Base-by-base conservation (phyloP, 2,888 invertebrate genomes). In the Drosophila anomelani region DNA sequence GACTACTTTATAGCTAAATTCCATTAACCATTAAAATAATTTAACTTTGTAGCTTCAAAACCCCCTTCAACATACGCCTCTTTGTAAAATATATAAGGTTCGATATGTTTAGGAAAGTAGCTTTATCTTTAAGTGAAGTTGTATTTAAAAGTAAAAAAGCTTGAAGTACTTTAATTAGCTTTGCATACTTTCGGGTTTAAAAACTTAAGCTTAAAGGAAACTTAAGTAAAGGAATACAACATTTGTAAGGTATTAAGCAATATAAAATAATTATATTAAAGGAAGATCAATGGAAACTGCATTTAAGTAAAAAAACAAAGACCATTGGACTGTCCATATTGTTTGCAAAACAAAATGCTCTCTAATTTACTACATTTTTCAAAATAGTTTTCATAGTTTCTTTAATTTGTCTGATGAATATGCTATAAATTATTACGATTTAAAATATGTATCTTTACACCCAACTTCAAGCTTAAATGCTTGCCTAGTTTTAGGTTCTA, bases 151-250 rank as follows among this genome's bases (percentile, higher is more conserved):
- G n/a, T 29, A 13, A 15, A 34, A 51, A 34, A 51, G 51, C 51
- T 51, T 34, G 20, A 34, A 4, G 9, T 15, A 51, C 9, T 20
- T 34, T 51, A 0, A 9, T 5, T 8, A 9, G 32, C 5, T 20
- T 34, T 51, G 51, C 51, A 34, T 51, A 51, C 51, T 51, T 51
- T 51, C 5, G 13, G 51, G 51, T 34, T 51, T 34, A 0, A 34
- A 34, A 34, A 20, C 8, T 3, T 20, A 9, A 20, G 20, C 51
- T 51, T 4, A 20, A 13, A 47, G 5, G 13, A 17, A 13, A 7
- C 20, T 43, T 5, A 10, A 20, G 12, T 12, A 43, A 12, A 41
- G 4, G 12, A 20, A 12, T 1, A 12, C 1, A 20, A 12, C 2
- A 34, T 34, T 34, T 34, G 4, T 12, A 34, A 34, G 10, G 43